Evolutionary conservation across 2,888 invertebrate species (phyloP).

Genomic region (Nemapogon koenigi): DNA sequence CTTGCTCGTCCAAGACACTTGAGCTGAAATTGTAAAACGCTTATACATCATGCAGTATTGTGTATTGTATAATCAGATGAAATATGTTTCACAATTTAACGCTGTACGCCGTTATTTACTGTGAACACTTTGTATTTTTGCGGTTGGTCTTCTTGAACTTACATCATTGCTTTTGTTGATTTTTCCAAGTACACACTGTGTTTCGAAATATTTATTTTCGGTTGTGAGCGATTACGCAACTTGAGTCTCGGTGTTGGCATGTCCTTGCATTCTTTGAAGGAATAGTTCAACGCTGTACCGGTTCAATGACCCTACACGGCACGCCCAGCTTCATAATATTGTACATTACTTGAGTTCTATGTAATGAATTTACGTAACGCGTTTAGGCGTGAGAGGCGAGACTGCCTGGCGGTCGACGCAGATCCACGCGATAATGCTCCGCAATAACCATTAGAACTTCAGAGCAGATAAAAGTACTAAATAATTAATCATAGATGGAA

Average conservation of each 20-base stretch:
- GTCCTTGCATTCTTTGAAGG: conserved; percentile 56
- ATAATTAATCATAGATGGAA: too few species aligned
- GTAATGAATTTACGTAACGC: conserved; percentile 43
- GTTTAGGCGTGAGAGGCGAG: conserved; percentile 33
- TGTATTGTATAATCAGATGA: too few species aligned
- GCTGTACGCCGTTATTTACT: neutral
- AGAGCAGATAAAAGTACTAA: too few species aligned
- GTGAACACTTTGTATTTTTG: conserved; percentile 2
- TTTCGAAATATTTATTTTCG: conserved; percentile 33
- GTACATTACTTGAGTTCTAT: conserved; percentile 35
- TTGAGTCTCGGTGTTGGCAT: conserved; percentile 14
- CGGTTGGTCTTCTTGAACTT: neutral
- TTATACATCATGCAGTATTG: too few species aligned
- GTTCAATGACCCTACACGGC: conserved; percentile 38
- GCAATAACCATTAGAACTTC: too few species aligned
- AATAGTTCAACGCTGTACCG: conserved; percentile 44
- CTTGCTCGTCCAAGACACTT: too few species aligned
- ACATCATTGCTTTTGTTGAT: conserved; percentile 8
- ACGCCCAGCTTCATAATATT: conserved; percentile 31
- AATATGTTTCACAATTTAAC: too few species aligned
- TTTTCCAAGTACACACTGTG: conserved; percentile 18
- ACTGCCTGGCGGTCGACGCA: conserved; percentile 25
- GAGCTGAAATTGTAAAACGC: too few species aligned
- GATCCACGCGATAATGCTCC: conserved; percentile 9
- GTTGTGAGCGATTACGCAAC: conserved; percentile 28